These are phyloP conservation scores for Hypotaenidia philippensis DNA, from an alignment of 2,797 vertebrate genomes.

Conservation along the genomic window DNA sequence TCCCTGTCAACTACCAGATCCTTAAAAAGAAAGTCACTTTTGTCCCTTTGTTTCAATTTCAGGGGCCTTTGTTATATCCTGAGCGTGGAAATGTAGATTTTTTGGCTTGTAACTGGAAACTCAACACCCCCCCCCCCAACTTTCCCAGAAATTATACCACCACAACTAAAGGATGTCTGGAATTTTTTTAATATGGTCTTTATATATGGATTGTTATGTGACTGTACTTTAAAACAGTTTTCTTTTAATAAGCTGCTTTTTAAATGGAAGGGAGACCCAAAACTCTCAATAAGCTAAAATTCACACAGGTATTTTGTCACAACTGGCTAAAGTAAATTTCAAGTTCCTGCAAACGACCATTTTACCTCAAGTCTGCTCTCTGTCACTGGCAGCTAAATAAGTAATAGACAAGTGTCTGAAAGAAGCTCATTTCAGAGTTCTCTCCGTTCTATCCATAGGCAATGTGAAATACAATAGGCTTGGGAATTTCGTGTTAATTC, in stretches of 20 bases:
- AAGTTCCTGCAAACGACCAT: slow-evolving; percentile 4
- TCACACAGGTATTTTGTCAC: background rate
- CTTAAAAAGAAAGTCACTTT: slow-evolving; percentile 42
- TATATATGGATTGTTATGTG: background rate
- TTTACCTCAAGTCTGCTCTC: slow-evolving; percentile 4
- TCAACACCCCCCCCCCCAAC: background rate
- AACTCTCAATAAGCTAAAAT: slow-evolving; percentile 6
- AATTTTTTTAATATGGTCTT: background rate
- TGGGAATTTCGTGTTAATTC: slow-evolving; percentile 54
- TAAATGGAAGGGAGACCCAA: background rate
- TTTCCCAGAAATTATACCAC: slow-evolving; percentile 2
- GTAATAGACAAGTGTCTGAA: slow-evolving; percentile 41
- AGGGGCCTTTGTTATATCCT: slow-evolving; percentile 9
- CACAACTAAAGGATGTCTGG: background rate
- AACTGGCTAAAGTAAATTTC: slow-evolving; percentile 30
- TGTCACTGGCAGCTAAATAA: slow-evolving; percentile 32
- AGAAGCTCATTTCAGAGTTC: background rate
- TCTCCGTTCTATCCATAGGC: slow-evolving; percentile 8
- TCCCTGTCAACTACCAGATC: slow-evolving; percentile 32
- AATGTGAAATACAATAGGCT: slow-evolving; percentile 28
- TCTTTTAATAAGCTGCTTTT: slow-evolving; percentile 6
- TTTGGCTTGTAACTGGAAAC: slow-evolving; percentile 23
- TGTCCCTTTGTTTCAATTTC: slow-evolving; percentile 27
- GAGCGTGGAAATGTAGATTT: slow-evolving; percentile 23
- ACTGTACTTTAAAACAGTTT: background rate